Base-by-base conservation (phyloP, 2,888 invertebrate genomes). In the Drosophila ezoana region DNA sequence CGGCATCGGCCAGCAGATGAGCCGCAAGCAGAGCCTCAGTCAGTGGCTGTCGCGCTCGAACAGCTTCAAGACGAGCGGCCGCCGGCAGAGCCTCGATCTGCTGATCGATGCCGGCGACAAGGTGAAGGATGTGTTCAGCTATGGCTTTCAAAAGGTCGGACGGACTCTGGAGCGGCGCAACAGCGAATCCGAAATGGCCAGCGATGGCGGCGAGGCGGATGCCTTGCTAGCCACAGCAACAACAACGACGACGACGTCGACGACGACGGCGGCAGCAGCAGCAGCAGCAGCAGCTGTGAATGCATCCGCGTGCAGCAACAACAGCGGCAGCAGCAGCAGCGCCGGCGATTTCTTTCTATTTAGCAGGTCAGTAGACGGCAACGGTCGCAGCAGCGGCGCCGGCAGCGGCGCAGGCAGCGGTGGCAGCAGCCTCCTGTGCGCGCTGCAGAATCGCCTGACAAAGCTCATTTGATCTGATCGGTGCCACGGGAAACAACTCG, bases 81-180 rank as follows among this genome's bases (percentile, higher is more conserved):
- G 96, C 52, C 92, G 96, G 23, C 96, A 96, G 91, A 96, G 96
- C 72, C 92, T 97, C 35, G 96, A 97, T 84, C 95, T 96, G 66
- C 90, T 96, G 23, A 93, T 96, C 89, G 96, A 96, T 75, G 96
- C 96, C 0, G 95, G 96, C 38, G 96, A 96, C 91, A 95, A 95
- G 87, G 95, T 97, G 69, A 96, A 96, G 91, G 97, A 96, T 92
- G 95, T 96, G 87, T 95, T 96, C 78, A 94, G 93, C 58, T 96
- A 96, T 90, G 96, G 96, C 89, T 95, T 95, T 91, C 95, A 95
- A 93, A 95, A 93, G 93, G 93, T 95, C 61, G 95, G 95, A 82
- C 95, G 95, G 75, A 94, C 93, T 47, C 93, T 94, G 58, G 96
- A 96, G 91, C 93, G 96, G 10, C 94, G 96, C 72, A 95, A 95